These are phyloP conservation scores for Spicauda simplicius DNA, from an alignment of 2,888 invertebrate genomes.

Conservation along the genomic window DNA sequence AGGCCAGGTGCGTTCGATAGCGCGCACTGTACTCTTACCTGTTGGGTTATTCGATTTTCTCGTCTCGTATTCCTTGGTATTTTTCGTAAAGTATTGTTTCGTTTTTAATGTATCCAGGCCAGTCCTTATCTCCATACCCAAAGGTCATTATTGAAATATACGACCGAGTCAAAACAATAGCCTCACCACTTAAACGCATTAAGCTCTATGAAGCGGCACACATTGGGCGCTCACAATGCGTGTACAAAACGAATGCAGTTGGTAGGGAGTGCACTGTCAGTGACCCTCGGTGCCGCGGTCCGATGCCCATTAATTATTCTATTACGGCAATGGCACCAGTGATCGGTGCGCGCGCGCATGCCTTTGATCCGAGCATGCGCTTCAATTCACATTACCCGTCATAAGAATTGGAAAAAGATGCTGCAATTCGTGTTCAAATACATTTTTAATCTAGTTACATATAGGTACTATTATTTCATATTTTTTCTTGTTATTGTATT, in stretches of 20 bases:
- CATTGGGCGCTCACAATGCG: conserved; percentile 44
- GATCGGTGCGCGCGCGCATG: conserved; percentile 61
- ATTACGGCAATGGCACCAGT: conserved; percentile 73
- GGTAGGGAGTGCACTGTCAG: conserved; percentile 60
- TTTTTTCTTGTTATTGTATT: not conserved
- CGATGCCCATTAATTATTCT: conserved; percentile 78
- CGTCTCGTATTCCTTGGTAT: conserved; percentile 14
- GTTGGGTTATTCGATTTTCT: conserved; percentile 12
- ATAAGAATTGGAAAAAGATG: conserved; percentile 42
- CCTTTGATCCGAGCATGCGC: conserved; percentile 64
- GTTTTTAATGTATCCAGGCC: conserved; percentile 24
- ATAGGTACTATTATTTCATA: not conserved
- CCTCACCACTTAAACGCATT: conserved; percentile 44
- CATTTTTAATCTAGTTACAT: not conserved
- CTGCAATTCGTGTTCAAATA: not conserved
- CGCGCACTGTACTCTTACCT: not conserved
- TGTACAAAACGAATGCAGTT: conserved; percentile 41
- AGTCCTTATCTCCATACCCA: conserved; percentile 33
- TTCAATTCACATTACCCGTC: conserved; percentile 49
- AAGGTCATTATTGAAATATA: conserved; percentile 41
- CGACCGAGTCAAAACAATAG: conserved; percentile 41
- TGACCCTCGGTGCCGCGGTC: conserved; percentile 63
- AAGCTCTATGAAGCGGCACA: conserved; percentile 48
- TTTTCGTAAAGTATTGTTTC: conserved; percentile 19
- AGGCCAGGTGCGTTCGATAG: conserved; percentile 33